Base-by-base conservation (phyloP, 2,113 vertebrate species). In the Spizaetus ornatus region DNA sequence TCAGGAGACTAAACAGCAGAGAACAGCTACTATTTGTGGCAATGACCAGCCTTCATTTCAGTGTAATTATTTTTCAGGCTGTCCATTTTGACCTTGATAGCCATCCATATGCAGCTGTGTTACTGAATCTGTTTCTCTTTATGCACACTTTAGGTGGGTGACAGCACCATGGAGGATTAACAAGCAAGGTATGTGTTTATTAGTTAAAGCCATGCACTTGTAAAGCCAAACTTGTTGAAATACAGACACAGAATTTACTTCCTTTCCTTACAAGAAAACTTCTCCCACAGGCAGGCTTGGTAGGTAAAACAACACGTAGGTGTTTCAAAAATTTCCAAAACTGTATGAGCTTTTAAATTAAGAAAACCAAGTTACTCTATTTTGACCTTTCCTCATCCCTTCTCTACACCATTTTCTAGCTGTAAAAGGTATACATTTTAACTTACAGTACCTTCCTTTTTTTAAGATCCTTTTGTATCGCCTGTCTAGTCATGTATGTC, bases 141-240 rank as follows among this genome's bases (percentile, higher is more conserved):
- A 52, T 63, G 56, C 73, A 87, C 56, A 56, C 65, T 88, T 71
- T 70, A 95, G 95, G 92, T 93, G 90, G 80, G 82, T 77, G 88
- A 93, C 87, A 93, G 78, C 2, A 0, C 61, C 90, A 95, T 88
- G 95, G 83, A 96, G 73, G 83, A 93, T 71, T 97, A 94, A 96
- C 61, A 69, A 87, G 58, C 27, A 89, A 96, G 94, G 91, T 95
- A 95, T 25, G 96, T 84, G 81, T 89, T 93, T 82, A 91, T 76
- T 87, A 70, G 27, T 16, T 76, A 42, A 96, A 93, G 17, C 48
- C 3, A 4, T 56, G 25, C 22, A 69, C 77, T 92, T 79, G 26
- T 40, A 48, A 86, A 52, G 23, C 40, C 50, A 93, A 88, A 65
- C 18, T 26, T 58, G 6, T 16, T 82, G 48, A 79, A 91, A 73